Evolutionary conservation across 2,888 invertebrate species (phyloP).

Genomic region (Agelastica alni): DNA sequence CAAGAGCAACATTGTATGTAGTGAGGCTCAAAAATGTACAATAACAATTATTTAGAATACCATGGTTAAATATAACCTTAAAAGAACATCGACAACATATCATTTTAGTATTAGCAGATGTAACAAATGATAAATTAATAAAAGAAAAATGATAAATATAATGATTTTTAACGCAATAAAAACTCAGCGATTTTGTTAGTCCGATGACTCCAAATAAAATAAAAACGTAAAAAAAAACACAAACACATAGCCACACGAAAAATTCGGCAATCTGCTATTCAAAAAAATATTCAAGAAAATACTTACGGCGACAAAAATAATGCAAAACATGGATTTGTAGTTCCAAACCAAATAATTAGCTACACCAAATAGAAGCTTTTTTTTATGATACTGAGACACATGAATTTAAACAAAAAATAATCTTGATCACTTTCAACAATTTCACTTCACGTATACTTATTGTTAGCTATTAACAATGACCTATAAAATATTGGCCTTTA

Average conservation of each 20-base stretch:
- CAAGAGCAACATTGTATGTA: too few species aligned
- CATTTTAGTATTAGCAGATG: not conserved
- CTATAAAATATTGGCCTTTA: too few species aligned
- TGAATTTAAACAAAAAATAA: too few species aligned
- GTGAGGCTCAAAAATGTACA: too few species aligned
- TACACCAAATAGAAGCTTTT: slow-evolving; percentile 10
- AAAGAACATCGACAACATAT: too few species aligned
- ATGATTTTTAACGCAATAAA: too few species aligned
- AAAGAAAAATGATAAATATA: too few species aligned
- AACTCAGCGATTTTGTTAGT: not conserved
- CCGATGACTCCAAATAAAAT: not conserved
- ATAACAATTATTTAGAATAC: too few species aligned
- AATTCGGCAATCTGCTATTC: not conserved
- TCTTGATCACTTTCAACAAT: too few species aligned
- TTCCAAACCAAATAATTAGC: slow-evolving; percentile 18
- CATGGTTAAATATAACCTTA: too few species aligned
- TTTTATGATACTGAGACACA: slow-evolving; percentile 1
- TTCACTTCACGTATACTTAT: too few species aligned
- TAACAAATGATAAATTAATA: not conserved
- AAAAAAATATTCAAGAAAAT: slow-evolving; percentile 11
- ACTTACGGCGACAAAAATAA: slow-evolving; percentile 20
- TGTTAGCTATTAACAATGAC: too few species aligned
- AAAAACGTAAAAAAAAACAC: slow-evolving; percentile 3
- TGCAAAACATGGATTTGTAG: slow-evolving; percentile 13
- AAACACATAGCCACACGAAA: not conserved